These are phyloP conservation scores for Thereva nobilitata DNA, from an alignment of 2,888 invertebrate genomes.

Conservation along the genomic window DNA sequence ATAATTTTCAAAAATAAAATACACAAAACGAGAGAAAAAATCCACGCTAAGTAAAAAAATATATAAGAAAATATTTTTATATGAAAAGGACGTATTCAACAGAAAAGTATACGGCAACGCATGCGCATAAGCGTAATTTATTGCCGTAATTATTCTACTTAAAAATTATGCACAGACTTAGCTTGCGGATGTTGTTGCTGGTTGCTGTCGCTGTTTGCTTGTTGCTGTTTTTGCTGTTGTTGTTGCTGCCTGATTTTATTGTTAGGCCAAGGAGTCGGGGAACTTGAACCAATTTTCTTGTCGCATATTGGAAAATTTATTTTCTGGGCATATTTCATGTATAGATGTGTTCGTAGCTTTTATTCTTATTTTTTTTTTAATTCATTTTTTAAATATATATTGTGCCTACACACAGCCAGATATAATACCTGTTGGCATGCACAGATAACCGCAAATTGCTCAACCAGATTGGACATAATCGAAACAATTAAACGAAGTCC, in stretches of 20 bases:
- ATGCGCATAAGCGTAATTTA: constrained; percentile 41
- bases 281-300: constrained; percentile 41
- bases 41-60: constrained; percentile 22
- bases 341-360: background rate
- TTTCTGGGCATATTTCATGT: constrained; percentile 38
- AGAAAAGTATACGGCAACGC: constrained; percentile 24
- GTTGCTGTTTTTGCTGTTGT: background rate
- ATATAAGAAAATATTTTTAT: constrained; percentile 21
- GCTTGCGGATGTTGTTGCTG: constrained; percentile 31
- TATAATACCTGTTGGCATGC: constrained; percentile 12
- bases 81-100: constrained; percentile 12
- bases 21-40: constrained; percentile 15
- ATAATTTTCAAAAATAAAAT: constrained; percentile 35
- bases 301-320: constrained; percentile 41
- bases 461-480: constrained; percentile 28
- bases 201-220: background rate
- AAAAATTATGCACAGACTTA: constrained; percentile 41
- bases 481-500: constrained; percentile 27
- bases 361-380: too few species aligned
- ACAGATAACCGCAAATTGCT: constrained; percentile 17
- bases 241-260: constrained; percentile 28
- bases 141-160: constrained; percentile 43
- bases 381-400: too few species aligned
- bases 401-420: too few species aligned
- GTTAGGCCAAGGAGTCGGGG: constrained; percentile 18